Percentiles rank a stretch among this genome's conserved stretches.
phyloP scores from a whole-genome alignment of 2,888 invertebrate species.

The Ophion ellenae region DNA sequence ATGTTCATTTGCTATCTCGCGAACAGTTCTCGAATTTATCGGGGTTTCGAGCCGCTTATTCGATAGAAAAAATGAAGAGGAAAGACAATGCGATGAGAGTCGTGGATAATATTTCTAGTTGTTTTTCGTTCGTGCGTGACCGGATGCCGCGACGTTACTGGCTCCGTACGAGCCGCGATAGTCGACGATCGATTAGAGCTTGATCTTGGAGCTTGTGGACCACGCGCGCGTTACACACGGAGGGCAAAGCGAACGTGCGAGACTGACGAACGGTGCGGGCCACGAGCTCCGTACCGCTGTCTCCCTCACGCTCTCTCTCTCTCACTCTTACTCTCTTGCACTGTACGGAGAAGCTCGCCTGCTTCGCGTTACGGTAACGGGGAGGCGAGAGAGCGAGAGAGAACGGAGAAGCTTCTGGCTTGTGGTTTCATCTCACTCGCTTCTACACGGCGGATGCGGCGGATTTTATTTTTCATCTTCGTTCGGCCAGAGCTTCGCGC shows the following conservation, averaged over 20 bases:
- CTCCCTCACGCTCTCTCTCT: slow-evolving; percentile 12
- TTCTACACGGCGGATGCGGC: slow-evolving; percentile 22
- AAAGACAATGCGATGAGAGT: not conserved
- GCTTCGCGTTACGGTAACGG: not conserved
- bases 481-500: slow-evolving; percentile 27
- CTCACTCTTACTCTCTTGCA: not conserved
- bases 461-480: slow-evolving; percentile 44
- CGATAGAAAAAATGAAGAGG: not conserved
- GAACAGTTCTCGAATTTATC: not conserved
- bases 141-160: slow-evolving; percentile 60
- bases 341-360: slow-evolving; percentile 21
- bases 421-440: not conserved
- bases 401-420: slow-evolving; percentile 23
- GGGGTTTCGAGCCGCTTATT: not conserved
- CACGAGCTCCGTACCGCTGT: slow-evolving; percentile 28
- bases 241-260: slow-evolving; percentile 41
- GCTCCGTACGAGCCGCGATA: slow-evolving; percentile 44
- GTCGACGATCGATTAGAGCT: slow-evolving; percentile 64
- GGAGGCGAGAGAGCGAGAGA: slow-evolving; percentile 1
- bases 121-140: slow-evolving; percentile 56
- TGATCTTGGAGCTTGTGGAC: slow-evolving; percentile 65
- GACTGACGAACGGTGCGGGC: slow-evolving; percentile 41
- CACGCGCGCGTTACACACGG: slow-evolving; percentile 50
- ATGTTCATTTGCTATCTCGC: not conserved
- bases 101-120: not conserved